phyloP scores from a whole-genome alignment of 1,140 invertebrate species.

The Berghia stephanieae region DNA sequence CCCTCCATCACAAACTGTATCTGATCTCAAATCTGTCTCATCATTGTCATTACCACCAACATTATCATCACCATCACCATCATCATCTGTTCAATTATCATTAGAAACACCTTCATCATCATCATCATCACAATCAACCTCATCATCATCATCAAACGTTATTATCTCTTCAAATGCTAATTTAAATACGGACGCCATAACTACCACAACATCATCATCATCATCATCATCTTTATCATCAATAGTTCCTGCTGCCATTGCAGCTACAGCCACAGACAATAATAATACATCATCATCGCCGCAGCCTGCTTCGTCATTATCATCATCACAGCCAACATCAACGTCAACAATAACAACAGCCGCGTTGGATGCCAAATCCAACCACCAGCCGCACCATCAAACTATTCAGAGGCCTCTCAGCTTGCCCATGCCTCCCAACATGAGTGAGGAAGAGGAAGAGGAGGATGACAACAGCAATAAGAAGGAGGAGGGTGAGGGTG shows the following conservation, averaged over 20 bases:
- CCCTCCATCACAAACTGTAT: too few relatives aligned
- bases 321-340: not conserved
- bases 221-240: too few relatives aligned
- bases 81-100: too few relatives aligned
- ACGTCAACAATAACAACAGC: constrained; percentile 14
- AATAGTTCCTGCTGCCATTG: not conserved
- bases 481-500: not conserved
- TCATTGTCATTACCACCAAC: too few relatives aligned
- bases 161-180: constrained; percentile 23
- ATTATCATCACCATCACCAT: too few relatives aligned
- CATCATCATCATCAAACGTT: too few relatives aligned
- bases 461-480: constrained; percentile 12
- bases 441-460: constrained; percentile 18
- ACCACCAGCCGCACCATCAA: not conserved
- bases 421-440: constrained; percentile 12
- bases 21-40: too few relatives aligned
- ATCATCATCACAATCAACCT: too few relatives aligned
- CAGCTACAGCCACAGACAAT: not conserved
- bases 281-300: not conserved
- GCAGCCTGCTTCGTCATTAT: not conserved
- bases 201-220: not conserved
- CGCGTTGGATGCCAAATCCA: not conserved
- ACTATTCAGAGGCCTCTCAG: not conserved
- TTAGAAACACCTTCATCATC: too few relatives aligned
- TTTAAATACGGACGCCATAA: constrained; percentile 25